These are phyloP conservation scores for Heliothis virescens DNA, from an alignment of 1,140 invertebrate species.

Conservation along the genomic window DNA sequence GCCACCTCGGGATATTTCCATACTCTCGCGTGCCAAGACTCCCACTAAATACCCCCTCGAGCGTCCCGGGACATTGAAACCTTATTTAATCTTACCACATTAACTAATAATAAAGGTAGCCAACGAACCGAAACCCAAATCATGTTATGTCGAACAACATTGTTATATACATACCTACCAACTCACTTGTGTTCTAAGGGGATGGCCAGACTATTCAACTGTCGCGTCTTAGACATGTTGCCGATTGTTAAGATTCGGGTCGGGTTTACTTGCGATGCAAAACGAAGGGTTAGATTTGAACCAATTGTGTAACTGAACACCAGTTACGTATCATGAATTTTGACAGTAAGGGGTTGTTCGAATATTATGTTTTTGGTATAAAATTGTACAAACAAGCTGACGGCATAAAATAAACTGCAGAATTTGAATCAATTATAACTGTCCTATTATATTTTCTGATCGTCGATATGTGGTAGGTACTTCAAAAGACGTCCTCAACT, in stretches of 20 bases:
- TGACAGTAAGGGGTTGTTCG: too few species aligned
- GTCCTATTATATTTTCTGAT: too few species aligned
- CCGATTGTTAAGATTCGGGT: neutral
- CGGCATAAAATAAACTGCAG: too few species aligned
- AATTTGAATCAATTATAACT: too few species aligned
- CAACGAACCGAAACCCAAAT: constrained; percentile 12
- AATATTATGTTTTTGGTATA: too few species aligned
- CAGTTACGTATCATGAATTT: too few species aligned
- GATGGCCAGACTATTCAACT: too few species aligned
- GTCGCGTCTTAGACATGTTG: neutral
- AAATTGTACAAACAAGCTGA: too few species aligned
- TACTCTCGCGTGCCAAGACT: constrained; percentile 16
- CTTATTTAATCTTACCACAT: constrained; percentile 36
- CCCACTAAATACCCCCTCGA: neutral
- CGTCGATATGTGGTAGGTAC: too few species aligned
- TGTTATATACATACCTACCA: neutral
- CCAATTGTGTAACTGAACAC: too few species aligned
- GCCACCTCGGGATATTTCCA: constrained; percentile 25
- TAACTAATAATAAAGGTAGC: constrained; percentile 28
- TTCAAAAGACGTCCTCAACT: too few species aligned
- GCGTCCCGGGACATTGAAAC: constrained; percentile 1
- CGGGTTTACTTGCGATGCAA: neutral
- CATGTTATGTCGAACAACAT: constrained; percentile 6
- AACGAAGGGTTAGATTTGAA: too few species aligned
- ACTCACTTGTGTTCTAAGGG: neutral